Evolutionary conservation across 2,797 vertebrate genomes (phyloP), one percentile per base, ranked within the genome.

Genomic region (Molossus alvarezi): DNA sequence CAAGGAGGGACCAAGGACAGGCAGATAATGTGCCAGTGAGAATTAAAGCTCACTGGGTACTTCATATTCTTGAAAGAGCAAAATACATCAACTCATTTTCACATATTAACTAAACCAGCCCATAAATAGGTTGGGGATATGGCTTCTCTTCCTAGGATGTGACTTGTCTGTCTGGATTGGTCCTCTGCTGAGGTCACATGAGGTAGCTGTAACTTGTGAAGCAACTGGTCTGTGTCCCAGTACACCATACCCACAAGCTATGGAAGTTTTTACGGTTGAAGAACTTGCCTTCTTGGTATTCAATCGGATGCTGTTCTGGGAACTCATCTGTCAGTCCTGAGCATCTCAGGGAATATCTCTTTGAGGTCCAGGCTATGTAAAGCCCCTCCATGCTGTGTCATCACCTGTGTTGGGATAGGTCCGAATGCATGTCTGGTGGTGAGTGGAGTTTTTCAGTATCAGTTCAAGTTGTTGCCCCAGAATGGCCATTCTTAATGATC

Each of bases 141-240:
- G 27, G 15, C 23, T 62, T 88, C 64, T 33, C n/a, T 10, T 53
- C 14, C 21, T 33, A 0, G 8, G 17, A 57, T 75, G 41, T 84
- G 62, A 14, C 23, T 64, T 29, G 55, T 20, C 55, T 80, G 20
- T 33, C 8, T 87, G 29, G 27, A 29, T 4, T 27, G 7, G 4
- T 65, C 25, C 33, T 69, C 53, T 21, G 2, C 14, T 48, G 48
- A 71, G 37, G 9, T 60, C 53, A 17, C 48, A 60, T 4, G 65
- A 51, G 29, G 21, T 8, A 17, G 2, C 48, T 75, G 0, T 15
- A 67, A 10, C 9, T 5, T 77, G 60, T 25, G 9, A 27, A 62
- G 17, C 9, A 23, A 14, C 25, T n/a, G 2, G 3, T 33, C 3
- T 0, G 2, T 45, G n/a, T 11, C 58, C 57, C 14, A 5, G 2